These are phyloP conservation scores for Zosterops hypoxanthus DNA, from an alignment of 2,113 vertebrate species.

Conservation along the genomic window DNA sequence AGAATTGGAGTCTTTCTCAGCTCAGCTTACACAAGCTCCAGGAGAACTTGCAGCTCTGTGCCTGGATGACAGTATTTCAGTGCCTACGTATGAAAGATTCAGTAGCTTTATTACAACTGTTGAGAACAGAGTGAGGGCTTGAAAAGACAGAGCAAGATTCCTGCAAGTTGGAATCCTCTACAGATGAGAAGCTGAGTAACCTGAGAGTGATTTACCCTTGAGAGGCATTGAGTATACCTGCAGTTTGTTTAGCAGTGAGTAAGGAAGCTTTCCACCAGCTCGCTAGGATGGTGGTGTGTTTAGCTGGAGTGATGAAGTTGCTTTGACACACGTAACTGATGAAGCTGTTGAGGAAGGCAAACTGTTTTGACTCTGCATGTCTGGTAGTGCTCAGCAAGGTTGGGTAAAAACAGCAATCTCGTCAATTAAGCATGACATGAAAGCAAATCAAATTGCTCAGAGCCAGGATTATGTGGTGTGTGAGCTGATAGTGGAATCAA, in stretches of 20 bases:
- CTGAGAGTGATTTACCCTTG: not conserved
- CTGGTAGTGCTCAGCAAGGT: not conserved
- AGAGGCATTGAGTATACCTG: not conserved
- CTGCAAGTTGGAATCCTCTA: not conserved
- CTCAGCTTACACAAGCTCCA: not conserved
- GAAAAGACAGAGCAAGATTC: not conserved
- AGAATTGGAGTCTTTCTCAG: not conserved
- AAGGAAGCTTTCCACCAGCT: not conserved
- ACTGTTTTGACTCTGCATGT: conserved; percentile 38
- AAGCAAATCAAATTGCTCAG: not conserved
- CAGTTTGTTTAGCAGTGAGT: not conserved
- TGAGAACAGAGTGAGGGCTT: not conserved
- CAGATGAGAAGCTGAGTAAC: not conserved
- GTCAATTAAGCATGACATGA: not conserved
- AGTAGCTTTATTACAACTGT: not conserved
- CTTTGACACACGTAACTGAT: conserved; percentile 34
- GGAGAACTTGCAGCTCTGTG: not conserved
- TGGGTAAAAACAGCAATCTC: not conserved
- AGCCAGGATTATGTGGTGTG: not conserved
- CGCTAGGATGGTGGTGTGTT: not conserved
- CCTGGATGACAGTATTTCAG: not conserved
- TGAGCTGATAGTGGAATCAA: not conserved
- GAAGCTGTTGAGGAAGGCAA: not conserved
- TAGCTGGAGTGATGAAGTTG: conserved; percentile 5
- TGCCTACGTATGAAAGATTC: not conserved